Evolutionary conservation across 1,140 invertebrate genomes (phyloP).

Genomic region (Battus philenor): DNA sequence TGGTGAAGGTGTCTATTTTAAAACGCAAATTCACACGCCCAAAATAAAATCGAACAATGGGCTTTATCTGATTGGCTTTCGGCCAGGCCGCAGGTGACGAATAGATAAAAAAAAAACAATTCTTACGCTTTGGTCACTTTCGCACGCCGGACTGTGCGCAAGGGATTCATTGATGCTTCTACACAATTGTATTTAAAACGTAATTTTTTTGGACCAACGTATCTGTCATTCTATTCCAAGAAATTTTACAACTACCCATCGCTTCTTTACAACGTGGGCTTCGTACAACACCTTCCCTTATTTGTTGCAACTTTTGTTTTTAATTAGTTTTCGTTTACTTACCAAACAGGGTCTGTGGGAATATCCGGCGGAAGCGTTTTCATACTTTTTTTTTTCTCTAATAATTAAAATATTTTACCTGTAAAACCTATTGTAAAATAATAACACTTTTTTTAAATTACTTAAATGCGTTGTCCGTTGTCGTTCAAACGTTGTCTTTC

Average conservation of each 20-base stretch:
- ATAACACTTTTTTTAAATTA: no score
- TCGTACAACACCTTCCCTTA: no score
- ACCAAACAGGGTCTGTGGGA: no score
- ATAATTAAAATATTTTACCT: no score
- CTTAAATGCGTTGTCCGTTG: no score
- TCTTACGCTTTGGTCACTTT: conserved; percentile 13
- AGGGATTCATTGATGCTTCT: conserved; percentile 33
- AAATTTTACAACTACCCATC: conserved; percentile 2
- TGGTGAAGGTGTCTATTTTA: conserved; percentile 33
- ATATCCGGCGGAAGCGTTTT: no score
- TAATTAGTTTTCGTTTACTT: no score
- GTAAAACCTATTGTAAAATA: no score
- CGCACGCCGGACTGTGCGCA: conserved; percentile 5
- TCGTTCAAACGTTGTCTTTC: no score
- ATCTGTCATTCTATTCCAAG: conserved; percentile 11
- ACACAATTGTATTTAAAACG: conserved; percentile 20
- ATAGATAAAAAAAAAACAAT: conserved; percentile 23
- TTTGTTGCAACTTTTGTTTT: no score
- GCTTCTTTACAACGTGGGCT: no score
- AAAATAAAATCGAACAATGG: conserved; percentile 35
- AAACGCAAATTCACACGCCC: conserved; percentile 29
- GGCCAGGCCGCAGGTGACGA: conserved; percentile 31
- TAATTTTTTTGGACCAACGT: conserved; percentile 15
- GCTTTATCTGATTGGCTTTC: conserved; percentile 24
- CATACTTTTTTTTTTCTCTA: no score